Evolutionary conservation across 2,797 vertebrate genomes (phyloP), one percentile per base, ranked within the genome.

Genomic region (Mormyrus proboscirostris): DNA sequence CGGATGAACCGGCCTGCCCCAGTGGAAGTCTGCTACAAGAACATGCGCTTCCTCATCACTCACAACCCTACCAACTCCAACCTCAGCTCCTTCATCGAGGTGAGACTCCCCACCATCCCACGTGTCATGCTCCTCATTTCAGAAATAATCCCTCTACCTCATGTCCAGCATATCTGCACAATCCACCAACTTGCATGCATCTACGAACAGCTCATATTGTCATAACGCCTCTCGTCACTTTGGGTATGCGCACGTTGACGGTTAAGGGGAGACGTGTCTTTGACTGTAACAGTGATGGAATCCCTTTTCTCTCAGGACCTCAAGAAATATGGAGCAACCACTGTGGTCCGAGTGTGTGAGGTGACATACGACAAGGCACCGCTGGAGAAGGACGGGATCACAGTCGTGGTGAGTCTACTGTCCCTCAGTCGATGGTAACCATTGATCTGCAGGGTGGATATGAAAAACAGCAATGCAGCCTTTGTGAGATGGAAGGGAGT

Each of bases 41-140:
- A 97, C 94, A 97, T 97, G 97, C 96, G 97, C 94, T 97, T 97
- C 92, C 96, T 97, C 91, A 97, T 97, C 91, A 97, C 97, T 89
- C 97, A 97, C 93, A 97, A 97, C 91, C 97, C 97, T 90, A 97
- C 97, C 94, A 97, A 97, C 93, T 96, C 96, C 62, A 97, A 96
- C 92, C 95, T 97, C 94, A 97, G 95, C 94, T 97, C 96, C 94
- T 97, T 97, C 92, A 97, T 96, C 93, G 97, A 97, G 96, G 97
- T 97, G 95, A 97, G 95, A 69, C 41, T n/a, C 25, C 50, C 22
- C 84, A 19, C 25, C 51, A 6, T n/a, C 83, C 19, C 6, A 8
- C 22, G 1, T 1, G 7, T 29, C 22, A 12, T 88, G 38, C 33
- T 59, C 33, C 55, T 3, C 53, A 49, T 14, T 69, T 12, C 25